Base-by-base conservation (phyloP, 2,797 vertebrate genomes). In the Sus cebifrons region DNA sequence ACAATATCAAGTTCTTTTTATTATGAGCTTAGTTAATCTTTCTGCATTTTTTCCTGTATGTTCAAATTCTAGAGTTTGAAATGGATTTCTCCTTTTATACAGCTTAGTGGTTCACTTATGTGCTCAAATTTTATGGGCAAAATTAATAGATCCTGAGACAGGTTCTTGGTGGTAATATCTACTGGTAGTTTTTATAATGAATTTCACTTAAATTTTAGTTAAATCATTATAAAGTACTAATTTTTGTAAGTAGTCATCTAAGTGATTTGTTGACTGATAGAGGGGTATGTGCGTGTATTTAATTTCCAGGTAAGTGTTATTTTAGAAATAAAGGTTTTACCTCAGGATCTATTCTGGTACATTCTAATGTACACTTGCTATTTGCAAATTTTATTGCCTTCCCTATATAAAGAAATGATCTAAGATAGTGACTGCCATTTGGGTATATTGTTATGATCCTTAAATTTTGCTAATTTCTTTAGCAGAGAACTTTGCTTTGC, bases 1-100 rank as follows among this genome's bases (percentile, higher is more conserved):
- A 93, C 60, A 92, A 3, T 93, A 73, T 94, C 96, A 95, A 97
- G 89, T 91, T 97, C 17, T 97, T 94, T 96, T 97, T 98, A 96
- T 98, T 97, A 97, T 95, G 94, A 88, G 96, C 95, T 97, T 98
- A 86, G 91, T 92, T 88, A 84, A 67, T 96, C 58, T 86, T 97
- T 84, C 94, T 62, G 44, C 17, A 13, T 92, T 95, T 78, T 91
- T 91, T 93, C 64, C 85, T 96, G 2, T 93, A 44, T 92, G n/a
- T 96, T 96, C 73, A 94, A 52, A 88, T 95, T 84, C 56, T 92
- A 86, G 73, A 89, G 67, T 95, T 96, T 93, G 90, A 97, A 96
- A 95, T 94, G 60, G 62, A 64, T 95, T 96, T 97, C 65, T 58
- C 5, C 49, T 71, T 95, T 56, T 95, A 64, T 15, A 18, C 67